Percentiles rank a stretch among this genome's conserved stretches.
phyloP scores from a whole-genome alignment of 2,113 vertebrate species.

The Myrmophylax atrothorax region DNA sequence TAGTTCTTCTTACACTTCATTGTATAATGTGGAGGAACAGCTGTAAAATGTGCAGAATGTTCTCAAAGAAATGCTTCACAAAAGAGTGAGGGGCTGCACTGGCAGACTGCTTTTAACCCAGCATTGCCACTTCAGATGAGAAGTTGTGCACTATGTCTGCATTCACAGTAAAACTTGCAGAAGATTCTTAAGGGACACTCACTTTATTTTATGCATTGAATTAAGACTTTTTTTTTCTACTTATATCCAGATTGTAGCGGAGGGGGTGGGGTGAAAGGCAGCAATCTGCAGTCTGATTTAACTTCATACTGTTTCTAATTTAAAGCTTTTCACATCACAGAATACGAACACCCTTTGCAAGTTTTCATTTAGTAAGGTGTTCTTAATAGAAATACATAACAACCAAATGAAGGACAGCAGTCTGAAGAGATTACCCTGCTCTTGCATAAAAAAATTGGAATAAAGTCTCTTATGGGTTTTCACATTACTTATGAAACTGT shows the following conservation, averaged over 20 bases:
- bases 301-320: neutral
- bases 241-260: neutral
- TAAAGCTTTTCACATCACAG: neutral
- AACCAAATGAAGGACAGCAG: neutral
- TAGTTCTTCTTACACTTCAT: slow-evolving; percentile 61
- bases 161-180: slow-evolving; percentile 41
- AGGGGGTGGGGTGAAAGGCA: neutral
- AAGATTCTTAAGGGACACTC: neutral
- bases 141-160: neutral
- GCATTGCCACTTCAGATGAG: slow-evolving; percentile 43
- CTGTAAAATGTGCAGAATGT: slow-evolving; percentile 71
- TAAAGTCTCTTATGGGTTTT: neutral
- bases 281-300: neutral
- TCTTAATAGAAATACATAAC: neutral
- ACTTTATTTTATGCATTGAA: neutral
- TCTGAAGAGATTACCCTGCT: neutral
- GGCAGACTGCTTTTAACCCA: slow-evolving; percentile 61
- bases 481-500: neutral
- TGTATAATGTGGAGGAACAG: slow-evolving; percentile 68
- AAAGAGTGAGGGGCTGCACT: slow-evolving; percentile 47
- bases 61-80: slow-evolving; percentile 56
- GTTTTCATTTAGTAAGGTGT: neutral
- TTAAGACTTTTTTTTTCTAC: neutral
- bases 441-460: neutral
- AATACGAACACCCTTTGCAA: neutral